phyloP scores from a whole-genome alignment of 2,888 invertebrate species.

The Acrobasis suavella region DNA sequence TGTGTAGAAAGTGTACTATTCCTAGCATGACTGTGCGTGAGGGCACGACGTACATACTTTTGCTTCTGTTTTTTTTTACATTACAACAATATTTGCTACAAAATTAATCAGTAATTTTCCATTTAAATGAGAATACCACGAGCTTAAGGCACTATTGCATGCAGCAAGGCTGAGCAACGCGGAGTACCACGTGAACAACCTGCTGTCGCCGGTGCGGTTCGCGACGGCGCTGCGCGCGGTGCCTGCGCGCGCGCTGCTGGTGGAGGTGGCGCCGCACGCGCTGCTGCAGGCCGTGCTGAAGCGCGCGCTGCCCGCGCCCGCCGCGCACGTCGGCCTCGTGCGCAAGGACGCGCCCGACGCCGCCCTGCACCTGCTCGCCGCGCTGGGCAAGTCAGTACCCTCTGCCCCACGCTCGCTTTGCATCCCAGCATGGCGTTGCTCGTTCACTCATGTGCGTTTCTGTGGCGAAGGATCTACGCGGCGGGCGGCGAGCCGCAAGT shows the following conservation, averaged over 20 bases:
- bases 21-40: too few species aligned
- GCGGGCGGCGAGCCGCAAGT: conserved; percentile 90
- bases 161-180: conserved; percentile 28
- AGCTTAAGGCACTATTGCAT: neutral
- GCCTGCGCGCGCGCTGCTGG: conserved; percentile 85
- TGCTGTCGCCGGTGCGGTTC: conserved; percentile 25
- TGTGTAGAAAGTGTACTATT: too few species aligned
- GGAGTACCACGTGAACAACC: conserved; percentile 12
- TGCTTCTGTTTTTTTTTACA: too few species aligned
- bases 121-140: too few species aligned
- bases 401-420: neutral
- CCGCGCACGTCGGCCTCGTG: conserved; percentile 78
- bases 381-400: conserved; percentile 88
- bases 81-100: too few species aligned
- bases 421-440: neutral
- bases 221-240: conserved; percentile 66
- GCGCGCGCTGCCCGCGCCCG: conserved; percentile 56
- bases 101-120: too few species aligned
- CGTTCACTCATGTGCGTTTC: neutral
- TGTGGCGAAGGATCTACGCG: conserved; percentile 83
- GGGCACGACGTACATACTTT: too few species aligned
- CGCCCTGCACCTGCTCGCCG: conserved; percentile 76
- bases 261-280: conserved; percentile 84
- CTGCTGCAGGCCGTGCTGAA: conserved; percentile 66
- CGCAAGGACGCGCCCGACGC: conserved; percentile 86